phyloP scores from a whole-genome alignment of 2,797 vertebrate species.

The Sorex maritimensis region DNA sequence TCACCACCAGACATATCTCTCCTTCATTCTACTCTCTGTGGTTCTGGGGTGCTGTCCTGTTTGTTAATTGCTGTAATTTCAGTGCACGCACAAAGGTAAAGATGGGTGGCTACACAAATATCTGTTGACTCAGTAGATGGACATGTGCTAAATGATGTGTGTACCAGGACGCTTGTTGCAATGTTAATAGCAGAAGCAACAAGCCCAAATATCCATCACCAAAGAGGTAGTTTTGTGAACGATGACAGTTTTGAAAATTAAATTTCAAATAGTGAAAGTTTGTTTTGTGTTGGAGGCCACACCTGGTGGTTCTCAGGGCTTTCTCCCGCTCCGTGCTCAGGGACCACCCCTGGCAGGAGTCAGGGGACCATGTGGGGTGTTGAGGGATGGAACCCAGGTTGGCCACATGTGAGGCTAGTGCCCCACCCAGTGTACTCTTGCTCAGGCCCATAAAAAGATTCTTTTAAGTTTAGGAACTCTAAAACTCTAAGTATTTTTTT shows the following conservation, averaged over 20 bases:
- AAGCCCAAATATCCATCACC: neutral
- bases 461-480: no score
- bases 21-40: neutral
- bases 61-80: conserved; percentile 23
- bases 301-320: no score
- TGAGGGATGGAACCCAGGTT: no score
- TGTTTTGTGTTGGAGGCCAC: no score
- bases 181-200: conserved; percentile 21
- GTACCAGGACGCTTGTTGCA: neutral
- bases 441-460: no score
- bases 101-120: neutral
- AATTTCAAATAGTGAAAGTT: neutral
- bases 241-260: neutral
- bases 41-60: neutral
- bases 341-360: no score
- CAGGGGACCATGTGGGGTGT: no score
- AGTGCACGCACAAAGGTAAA: neutral
- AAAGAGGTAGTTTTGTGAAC: conserved; percentile 3
- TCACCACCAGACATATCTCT: neutral
- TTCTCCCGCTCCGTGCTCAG: no score
- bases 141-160: neutral
- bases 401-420: no score
- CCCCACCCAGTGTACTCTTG: no score
- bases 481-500: no score
- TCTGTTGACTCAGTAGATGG: conserved; percentile 22